A percentile compares a stretch with the other conserved stretches of the same genome.
Evolutionary conservation across 2,113 vertebrate genomes (phyloP).

Genomic region (Glaucomys volans): DNA sequence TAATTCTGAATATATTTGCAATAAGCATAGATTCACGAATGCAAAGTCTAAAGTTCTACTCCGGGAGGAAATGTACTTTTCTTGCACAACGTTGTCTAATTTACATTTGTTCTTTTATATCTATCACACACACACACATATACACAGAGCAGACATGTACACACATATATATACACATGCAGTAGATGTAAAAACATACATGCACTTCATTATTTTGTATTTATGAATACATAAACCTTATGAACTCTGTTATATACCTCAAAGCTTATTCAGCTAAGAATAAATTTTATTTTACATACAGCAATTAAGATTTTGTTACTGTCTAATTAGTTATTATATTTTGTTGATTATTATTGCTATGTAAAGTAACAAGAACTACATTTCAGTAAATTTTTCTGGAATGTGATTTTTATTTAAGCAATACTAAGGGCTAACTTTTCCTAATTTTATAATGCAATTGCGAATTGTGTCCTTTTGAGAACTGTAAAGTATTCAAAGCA

Average conservation of each 20-base stretch:
- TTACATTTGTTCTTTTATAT: not conserved
- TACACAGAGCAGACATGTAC: not conserved
- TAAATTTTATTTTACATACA: not conserved
- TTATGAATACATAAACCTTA: not conserved
- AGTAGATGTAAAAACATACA: not conserved
- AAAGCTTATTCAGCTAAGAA: not conserved
- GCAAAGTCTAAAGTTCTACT: conserved; percentile 1
- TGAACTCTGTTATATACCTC: not conserved
- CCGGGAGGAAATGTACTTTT: conserved; percentile 12
- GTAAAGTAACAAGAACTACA: not conserved
- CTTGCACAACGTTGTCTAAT: not conserved
- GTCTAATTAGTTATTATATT: not conserved
- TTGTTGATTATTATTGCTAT: not conserved
- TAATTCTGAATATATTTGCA: conserved; percentile 58
- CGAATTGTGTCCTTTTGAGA: not conserved
- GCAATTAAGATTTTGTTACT: not conserved
- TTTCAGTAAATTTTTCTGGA: not conserved
- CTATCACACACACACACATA: not conserved
- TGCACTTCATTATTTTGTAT: not conserved
- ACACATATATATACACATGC: not conserved
- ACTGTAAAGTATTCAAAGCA: not conserved
- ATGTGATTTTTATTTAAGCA: not conserved
- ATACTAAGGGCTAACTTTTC: not conserved
- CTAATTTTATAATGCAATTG: not conserved
- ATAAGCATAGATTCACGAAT: not conserved